Conservation (phyloP, 2,888 invertebrate species). For the Tetramorium bicarinatum region DNA sequence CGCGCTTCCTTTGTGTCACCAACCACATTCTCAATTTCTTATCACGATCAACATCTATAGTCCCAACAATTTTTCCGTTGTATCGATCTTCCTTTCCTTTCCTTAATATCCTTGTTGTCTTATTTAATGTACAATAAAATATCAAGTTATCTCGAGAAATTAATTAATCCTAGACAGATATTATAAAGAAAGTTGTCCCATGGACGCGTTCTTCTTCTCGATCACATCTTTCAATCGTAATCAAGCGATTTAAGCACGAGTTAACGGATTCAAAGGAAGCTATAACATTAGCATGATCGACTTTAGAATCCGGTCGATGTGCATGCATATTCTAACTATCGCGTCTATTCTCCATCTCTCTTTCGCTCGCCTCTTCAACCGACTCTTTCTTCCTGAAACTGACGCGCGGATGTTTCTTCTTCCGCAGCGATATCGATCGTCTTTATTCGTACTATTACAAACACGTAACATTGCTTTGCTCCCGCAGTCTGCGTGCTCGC, state of each 20-base stretch:
- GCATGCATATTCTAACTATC: constrained; percentile 29
- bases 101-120: background rate
- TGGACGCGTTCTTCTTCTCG: background rate
- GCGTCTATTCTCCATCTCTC: background rate
- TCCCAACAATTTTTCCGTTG: constrained; percentile 6
- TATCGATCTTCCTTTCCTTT: background rate
- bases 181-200: background rate
- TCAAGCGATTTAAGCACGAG: constrained; percentile 46
- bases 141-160: constrained; percentile 11
- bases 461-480: constrained; percentile 33
- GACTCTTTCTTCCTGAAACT: background rate
- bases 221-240: constrained; percentile 41
- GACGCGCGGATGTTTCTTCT: constrained; percentile 16
- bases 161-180: constrained; percentile 47
- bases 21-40: constrained; percentile 47
- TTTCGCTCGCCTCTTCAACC: constrained; percentile 4
- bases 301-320: constrained; percentile 19
- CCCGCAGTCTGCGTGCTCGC: constrained; percentile 3
- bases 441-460: constrained; percentile 28
- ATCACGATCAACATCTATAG: constrained; percentile 10
- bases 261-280: constrained; percentile 45
- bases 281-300: constrained; percentile 53
- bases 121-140: background rate
- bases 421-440: constrained; percentile 35
- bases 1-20: constrained; percentile 40